Conservation (phyloP, 2,888 invertebrate species). For the Habrosyne pyritoides region DNA sequence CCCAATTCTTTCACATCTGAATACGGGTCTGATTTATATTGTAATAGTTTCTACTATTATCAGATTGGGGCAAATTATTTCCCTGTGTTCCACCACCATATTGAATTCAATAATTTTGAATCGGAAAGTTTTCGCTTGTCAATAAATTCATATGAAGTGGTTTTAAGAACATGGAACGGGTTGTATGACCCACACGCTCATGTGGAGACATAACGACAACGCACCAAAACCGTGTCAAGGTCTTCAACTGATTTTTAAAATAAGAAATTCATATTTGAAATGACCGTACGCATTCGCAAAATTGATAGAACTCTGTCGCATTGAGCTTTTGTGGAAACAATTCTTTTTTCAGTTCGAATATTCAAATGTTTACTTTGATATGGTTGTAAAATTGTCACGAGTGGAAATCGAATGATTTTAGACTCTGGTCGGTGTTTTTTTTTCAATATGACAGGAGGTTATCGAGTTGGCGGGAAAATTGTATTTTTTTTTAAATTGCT, state of each 20-base stretch:
- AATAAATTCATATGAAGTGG: slow-evolving; percentile 4
- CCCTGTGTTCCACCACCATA: neutral
- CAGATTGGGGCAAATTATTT: neutral
- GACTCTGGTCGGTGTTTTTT: neutral
- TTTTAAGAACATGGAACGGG: slow-evolving; percentile 1
- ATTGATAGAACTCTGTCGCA: slow-evolving; percentile 1
- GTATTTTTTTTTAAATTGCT: neutral
- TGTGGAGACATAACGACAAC: slow-evolving; percentile 51
- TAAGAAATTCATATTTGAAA: slow-evolving; percentile 47
- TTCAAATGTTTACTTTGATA: neutral
- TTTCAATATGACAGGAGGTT: neutral
- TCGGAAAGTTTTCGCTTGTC: slow-evolving; percentile 4
- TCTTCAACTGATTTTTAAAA: slow-evolving; percentile 72
- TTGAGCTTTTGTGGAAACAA: neutral
- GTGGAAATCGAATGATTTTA: neutral
- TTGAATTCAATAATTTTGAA: neutral
- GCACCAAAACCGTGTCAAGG: slow-evolving; percentile 71
- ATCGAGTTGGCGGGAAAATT: neutral
- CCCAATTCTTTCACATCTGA: neutral
- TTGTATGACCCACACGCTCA: neutral
- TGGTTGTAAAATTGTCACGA: neutral
- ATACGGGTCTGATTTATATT: neutral
- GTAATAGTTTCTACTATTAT: neutral
- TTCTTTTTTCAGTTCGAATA: neutral
- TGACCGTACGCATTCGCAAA: slow-evolving; percentile 29